Percentiles rank a stretch among this genome's conserved stretches.
Conservation (phyloP, 2,797 vertebrate genomes). For the Choloepus didactylus region DNA sequence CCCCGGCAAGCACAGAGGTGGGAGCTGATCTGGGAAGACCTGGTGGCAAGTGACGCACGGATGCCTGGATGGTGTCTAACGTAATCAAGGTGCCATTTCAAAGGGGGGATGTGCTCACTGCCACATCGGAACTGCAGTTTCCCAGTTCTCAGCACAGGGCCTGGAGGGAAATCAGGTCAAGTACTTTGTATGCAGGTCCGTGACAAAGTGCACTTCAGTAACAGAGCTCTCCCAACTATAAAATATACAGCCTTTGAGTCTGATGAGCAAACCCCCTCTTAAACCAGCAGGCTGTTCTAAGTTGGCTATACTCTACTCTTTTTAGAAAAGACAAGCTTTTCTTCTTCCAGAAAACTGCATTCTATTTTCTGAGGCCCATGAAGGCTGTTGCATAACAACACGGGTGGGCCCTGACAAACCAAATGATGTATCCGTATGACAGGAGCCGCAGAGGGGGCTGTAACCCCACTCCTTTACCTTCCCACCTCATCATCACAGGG, state of each 20-base stretch:
- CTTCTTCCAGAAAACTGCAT: neutral
- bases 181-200: neutral
- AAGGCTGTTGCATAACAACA: neutral
- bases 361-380: neutral
- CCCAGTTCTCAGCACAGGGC: neutral
- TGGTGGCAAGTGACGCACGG: accelerated
- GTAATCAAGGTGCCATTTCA: neutral
- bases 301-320: neutral
- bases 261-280: neutral
- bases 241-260: neutral
- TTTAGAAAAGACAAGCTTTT: neutral
- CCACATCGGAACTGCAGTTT: neutral
- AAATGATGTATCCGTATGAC: accelerated
- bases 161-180: neutral
- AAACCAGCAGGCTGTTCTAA: neutral
- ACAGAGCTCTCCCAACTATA: neutral
- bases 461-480: neutral
- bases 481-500: neutral
- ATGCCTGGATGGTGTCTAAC: accelerated
- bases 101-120: no score
- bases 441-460: neutral
- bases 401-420: neutral
- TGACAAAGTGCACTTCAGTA: neutral
- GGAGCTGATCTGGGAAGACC: neutral
- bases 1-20: neutral